These are phyloP conservation scores for Protosalanx chinensis DNA, from an alignment of 2,797 vertebrate genomes.

Conservation along the genomic window DNA sequence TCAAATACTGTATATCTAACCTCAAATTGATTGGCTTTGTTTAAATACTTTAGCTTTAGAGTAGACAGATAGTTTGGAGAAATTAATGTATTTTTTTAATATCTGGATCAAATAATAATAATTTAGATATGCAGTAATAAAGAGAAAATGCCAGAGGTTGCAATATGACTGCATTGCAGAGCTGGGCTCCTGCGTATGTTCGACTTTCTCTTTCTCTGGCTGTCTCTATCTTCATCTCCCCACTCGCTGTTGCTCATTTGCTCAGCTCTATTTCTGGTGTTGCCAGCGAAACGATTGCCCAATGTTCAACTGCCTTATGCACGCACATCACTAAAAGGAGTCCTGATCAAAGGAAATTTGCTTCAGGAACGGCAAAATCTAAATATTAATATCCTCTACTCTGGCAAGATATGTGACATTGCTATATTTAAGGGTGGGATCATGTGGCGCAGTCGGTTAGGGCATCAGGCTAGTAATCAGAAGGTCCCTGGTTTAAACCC, in stretches of 20 bases:
- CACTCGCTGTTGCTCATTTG: constrained; percentile 23
- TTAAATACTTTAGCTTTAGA: too few species aligned
- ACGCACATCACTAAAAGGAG: not conserved
- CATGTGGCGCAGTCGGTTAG: too few species aligned
- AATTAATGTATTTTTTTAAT: too few species aligned
- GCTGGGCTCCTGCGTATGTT: constrained; percentile 3
- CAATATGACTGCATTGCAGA: too few species aligned
- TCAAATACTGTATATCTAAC: constrained; percentile 12
- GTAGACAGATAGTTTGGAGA: too few species aligned
- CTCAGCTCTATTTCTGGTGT: constrained; percentile 6
- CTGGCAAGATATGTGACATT: not conserved
- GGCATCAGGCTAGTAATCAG: too few species aligned
- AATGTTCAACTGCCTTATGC: constrained; percentile 5
- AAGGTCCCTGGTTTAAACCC: too few species aligned
- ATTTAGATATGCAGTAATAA: too few species aligned
- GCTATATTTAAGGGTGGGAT: not conserved
- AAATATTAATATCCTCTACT: not conserved
- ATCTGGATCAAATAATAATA: too few species aligned
- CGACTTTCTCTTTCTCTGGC: not conserved
- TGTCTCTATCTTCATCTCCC: constrained; percentile 28
- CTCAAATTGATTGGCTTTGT: constrained; percentile 27
- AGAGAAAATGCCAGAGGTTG: too few species aligned
- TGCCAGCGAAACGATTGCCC: not conserved
- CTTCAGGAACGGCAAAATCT: not conserved
- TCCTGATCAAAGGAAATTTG: not conserved